These are phyloP conservation scores for Mobula birostris DNA, from an alignment of 2,113 vertebrate genomes.

Conservation along the genomic window DNA sequence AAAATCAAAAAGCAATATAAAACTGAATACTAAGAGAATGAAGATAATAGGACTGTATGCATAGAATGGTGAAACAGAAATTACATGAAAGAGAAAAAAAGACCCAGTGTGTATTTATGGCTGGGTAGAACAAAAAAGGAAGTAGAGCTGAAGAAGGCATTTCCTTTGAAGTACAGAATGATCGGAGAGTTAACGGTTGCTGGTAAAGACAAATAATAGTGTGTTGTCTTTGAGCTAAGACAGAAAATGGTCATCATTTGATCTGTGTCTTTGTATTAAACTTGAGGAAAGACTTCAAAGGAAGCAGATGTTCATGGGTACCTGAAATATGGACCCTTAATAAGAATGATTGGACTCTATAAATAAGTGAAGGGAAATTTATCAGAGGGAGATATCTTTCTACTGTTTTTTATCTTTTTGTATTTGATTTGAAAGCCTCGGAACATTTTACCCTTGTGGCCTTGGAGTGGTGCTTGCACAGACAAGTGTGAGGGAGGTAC, in stretches of 20 bases:
- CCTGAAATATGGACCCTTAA: not conserved
- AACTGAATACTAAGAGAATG: not conserved
- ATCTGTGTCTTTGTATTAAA: not conserved
- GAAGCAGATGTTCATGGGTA: not conserved
- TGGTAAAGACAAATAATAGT: not conserved
- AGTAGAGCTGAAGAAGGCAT: not conserved
- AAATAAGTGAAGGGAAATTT: not conserved
- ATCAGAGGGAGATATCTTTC: not conserved
- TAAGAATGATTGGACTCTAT: not conserved
- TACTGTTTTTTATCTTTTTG: not conserved
- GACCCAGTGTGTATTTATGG: not conserved
- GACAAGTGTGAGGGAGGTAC: not conserved
- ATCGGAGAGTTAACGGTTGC: not conserved
- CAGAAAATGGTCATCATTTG: not conserved
- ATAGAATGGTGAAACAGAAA: not conserved
- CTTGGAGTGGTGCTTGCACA: not conserved
- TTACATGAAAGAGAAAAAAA: not conserved
- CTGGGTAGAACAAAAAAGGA: not conserved
- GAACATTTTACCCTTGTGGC: not conserved
- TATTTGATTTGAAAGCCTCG: not conserved
- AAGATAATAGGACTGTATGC: not conserved
- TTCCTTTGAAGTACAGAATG: not conserved
- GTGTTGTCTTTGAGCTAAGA: not conserved
- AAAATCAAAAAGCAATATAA: not conserved
- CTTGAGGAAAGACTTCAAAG: not conserved